Conservation (phyloP, 2,113 vertebrate genomes). For the Saguinus imperator region DNA sequence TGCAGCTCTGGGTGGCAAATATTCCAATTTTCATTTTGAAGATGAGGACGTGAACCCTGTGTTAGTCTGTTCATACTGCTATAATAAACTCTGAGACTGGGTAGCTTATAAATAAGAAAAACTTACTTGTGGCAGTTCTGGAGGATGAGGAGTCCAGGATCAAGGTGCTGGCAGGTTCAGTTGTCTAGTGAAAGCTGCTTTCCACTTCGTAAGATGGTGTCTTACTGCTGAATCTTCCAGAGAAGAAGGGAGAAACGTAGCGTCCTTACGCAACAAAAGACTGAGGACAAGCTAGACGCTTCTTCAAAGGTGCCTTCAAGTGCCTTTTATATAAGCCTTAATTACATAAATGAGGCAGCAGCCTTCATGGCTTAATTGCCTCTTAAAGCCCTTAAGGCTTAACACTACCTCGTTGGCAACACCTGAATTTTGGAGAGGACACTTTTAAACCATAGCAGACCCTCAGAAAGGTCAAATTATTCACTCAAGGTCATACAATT, state of each 20-base stretch:
- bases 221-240: not conserved
- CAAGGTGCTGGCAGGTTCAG: too few relatives aligned
- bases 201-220: not conserved
- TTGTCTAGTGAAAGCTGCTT: not conserved
- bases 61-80: not conserved
- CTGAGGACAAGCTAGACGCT: not conserved
- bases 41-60: not conserved
- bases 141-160: not conserved
- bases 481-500: not conserved
- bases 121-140: not conserved
- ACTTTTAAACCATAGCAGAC: not conserved
- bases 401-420: not conserved
- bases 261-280: not conserved
- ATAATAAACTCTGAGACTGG: not conserved
- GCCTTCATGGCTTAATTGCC: too few relatives aligned
- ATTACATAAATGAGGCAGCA: too few relatives aligned
- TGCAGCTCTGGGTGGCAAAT: not conserved
- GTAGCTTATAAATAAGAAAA: not conserved
- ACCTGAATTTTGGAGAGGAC: not conserved
- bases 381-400: not conserved
- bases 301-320: not conserved
- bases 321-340: not conserved
- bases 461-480: not conserved
- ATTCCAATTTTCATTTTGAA: not conserved
- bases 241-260: not conserved